Percentiles rank a stretch among this genome's conserved stretches.
Conservation (phyloP, 2,888 invertebrate genomes). For the Odontothrips loti region DNA sequence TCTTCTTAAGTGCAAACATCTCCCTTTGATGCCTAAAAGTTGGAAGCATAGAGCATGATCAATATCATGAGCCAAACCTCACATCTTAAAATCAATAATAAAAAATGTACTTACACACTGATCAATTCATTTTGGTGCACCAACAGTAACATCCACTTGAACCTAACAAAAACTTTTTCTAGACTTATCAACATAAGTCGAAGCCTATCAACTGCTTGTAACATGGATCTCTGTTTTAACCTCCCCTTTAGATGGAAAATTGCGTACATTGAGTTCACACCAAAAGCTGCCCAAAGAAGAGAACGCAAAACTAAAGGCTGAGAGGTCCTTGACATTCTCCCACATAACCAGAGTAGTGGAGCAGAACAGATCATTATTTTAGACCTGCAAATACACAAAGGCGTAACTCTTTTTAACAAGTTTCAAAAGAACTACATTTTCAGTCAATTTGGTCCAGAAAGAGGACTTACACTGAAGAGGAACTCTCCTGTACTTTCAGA, state of each 20-base stretch:
- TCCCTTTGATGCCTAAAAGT: not conserved
- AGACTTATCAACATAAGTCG: not conserved
- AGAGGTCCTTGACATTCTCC: not conserved
- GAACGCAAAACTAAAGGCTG: not conserved
- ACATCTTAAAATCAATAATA: not conserved
- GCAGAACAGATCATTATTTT: not conserved
- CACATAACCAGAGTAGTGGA: not conserved
- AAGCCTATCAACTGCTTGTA: not conserved
- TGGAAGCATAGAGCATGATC: not conserved
- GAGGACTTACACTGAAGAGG: not conserved
- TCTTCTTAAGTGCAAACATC: not conserved
- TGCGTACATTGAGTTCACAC: not conserved
- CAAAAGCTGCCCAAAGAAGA: not conserved
- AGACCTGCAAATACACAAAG: not conserved
- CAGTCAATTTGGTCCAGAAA: not conserved
- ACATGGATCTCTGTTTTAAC: not conserved
- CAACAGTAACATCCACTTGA: not conserved
- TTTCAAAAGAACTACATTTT: not conserved
- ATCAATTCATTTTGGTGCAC: conserved; percentile 4
- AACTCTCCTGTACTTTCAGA: not conserved
- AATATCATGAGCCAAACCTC: not conserved
- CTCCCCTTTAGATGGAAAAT: not conserved
- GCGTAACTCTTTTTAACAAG: not conserved
- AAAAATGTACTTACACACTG: not conserved
- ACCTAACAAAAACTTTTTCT: not conserved